phyloP scores from a whole-genome alignment of 2,888 invertebrate genomes.

The Nomada fucata region DNA sequence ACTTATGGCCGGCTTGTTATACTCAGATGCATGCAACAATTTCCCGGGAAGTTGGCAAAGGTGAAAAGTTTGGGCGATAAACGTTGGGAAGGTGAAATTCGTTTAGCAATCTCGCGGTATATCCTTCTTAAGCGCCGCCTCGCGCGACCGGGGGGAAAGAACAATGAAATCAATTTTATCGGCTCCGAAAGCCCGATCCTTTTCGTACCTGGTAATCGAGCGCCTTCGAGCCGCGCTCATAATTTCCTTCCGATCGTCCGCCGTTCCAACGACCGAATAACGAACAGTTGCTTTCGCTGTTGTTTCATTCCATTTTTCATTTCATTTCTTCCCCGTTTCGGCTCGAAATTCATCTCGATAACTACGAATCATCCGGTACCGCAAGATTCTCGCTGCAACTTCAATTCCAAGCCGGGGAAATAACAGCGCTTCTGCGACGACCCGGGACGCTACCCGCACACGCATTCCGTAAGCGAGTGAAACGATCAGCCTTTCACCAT shows the following conservation, averaged over 20 bases:
- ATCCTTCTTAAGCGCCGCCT: conserved; percentile 31
- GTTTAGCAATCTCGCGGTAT: conserved; percentile 36
- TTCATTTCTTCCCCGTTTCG: too few species aligned
- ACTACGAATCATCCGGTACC: neutral
- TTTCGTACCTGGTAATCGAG: conserved; percentile 1
- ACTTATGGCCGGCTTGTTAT: conserved; percentile 28
- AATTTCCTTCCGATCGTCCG: neutral
- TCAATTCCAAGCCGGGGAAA: neutral
- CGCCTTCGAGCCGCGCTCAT: neutral
- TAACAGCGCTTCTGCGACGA: conserved; percentile 19
- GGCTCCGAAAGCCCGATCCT: conserved; percentile 2
- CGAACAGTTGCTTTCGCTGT: neutral
- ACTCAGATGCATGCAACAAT: conserved; percentile 47
- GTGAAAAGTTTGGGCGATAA: conserved; percentile 57
- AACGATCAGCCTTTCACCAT: conserved; percentile 18
- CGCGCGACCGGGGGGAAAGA: neutral
- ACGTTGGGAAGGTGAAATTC: conserved; percentile 35
- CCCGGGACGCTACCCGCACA: conserved; percentile 4
- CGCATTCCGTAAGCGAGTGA: conserved; percentile 13
- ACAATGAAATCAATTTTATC: conserved; percentile 33
- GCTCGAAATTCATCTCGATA: neutral
- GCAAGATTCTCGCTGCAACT: too few species aligned
- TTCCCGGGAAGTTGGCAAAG: conserved; percentile 40
- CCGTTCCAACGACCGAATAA: neutral
- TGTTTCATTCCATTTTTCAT: conserved; percentile 3